phyloP scores from a whole-genome alignment of 2,797 vertebrate genomes.

The Todus mexicanus region DNA sequence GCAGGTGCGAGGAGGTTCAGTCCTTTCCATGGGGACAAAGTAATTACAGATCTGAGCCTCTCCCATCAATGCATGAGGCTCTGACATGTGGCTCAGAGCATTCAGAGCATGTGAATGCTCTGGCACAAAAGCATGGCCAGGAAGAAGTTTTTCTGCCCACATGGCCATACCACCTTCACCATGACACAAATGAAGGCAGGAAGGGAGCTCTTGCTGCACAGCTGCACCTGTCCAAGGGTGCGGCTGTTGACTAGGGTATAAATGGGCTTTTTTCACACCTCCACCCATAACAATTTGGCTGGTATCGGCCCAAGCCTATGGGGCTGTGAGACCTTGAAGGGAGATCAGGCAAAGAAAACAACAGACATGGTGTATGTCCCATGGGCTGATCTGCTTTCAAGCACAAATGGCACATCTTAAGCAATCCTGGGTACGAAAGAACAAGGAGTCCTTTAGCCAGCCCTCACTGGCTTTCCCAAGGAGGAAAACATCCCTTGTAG shows the following conservation, averaged over 20 bases:
- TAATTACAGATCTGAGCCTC: neutral
- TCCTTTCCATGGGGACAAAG: neutral
- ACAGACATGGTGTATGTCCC: neutral
- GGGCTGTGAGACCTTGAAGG: neutral
- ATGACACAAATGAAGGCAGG: neutral
- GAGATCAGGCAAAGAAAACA: neutral
- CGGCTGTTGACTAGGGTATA: neutral
- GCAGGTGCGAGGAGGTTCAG: neutral
- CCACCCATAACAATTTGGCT: neutral
- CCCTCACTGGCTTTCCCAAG: neutral
- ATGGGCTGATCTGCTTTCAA: neutral
- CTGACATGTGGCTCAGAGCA: neutral
- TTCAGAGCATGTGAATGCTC: neutral
- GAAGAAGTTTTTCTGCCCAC: neutral
- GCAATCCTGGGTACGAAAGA: neutral
- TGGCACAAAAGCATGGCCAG: neutral
- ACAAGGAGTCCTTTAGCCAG: neutral
- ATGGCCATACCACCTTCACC: neutral
- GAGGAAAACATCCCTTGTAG: neutral
- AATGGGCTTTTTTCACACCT: neutral
- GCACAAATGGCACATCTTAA: rapidly evolving
- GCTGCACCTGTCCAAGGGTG: neutral
- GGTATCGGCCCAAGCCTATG: neutral
- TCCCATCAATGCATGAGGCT: neutral
- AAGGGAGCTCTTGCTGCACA: neutral